Percentiles rank a stretch among this genome's conserved stretches.
These are phyloP conservation scores for Micoletzkya japonica DNA, from an alignment of 2,888 invertebrate genomes.

Conservation along the genomic window DNA sequence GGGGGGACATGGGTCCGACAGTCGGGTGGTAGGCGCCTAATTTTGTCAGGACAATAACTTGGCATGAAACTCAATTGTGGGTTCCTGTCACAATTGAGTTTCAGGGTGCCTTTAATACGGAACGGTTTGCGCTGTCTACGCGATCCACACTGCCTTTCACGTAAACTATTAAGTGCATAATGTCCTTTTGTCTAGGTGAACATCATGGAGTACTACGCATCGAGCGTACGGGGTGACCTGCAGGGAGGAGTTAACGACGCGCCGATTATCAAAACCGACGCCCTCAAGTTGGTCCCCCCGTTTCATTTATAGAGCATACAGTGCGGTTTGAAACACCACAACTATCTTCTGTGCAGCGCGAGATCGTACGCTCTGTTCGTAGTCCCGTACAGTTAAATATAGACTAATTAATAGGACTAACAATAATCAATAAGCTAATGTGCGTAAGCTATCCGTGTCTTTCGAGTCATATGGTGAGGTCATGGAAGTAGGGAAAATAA, in stretches of 20 bases:
- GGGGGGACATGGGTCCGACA: not conserved
- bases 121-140: not conserved
- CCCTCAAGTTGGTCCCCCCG: conserved; percentile 83
- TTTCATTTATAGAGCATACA: no score
- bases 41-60: no score
- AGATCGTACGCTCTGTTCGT: no score
- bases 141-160: not conserved
- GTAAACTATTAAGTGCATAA: not conserved
- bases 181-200: conserved; percentile 76
- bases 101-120: not conserved
- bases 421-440: no score
- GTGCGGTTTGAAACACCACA: no score
- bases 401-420: no score
- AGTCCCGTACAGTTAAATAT: no score
- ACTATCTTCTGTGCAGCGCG: no score
- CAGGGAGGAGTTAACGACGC: conserved; percentile 64
- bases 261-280: conserved; percentile 84
- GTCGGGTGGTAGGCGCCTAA: no score
- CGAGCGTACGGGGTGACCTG: conserved; percentile 84
- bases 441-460: no score
- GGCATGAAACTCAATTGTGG: not conserved
- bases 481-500: no score
- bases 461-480: no score
- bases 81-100: not conserved
- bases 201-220: conserved; percentile 83